A percentile compares a stretch with the other conserved stretches of the same genome.
These are phyloP conservation scores for Melanchra persicariae DNA, from an alignment of 2,888 invertebrate species.

Conservation along the genomic window DNA sequence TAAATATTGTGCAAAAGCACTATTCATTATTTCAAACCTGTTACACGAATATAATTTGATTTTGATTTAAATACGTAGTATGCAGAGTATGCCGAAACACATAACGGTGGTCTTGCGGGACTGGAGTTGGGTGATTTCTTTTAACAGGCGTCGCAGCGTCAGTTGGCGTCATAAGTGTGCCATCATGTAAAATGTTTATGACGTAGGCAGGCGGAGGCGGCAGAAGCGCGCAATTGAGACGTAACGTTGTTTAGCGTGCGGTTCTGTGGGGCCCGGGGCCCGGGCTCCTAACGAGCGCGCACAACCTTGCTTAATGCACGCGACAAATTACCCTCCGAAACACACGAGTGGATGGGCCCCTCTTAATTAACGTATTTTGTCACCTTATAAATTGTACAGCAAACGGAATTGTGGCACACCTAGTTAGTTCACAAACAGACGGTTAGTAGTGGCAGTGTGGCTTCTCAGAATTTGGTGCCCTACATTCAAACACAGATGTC, in stretches of 20 bases:
- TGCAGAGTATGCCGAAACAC: conserved; percentile 11
- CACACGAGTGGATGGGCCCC: conserved; percentile 61
- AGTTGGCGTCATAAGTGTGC: conserved; percentile 70
- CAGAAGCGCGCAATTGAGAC: conserved; percentile 72
- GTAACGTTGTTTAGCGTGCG: conserved; percentile 73
- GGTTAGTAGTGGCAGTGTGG: conserved; percentile 18
- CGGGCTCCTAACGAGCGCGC: conserved; percentile 70
- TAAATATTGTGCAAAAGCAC: neutral
- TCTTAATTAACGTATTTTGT: conserved; percentile 71
- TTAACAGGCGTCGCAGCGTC: conserved; percentile 60
- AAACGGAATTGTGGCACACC: conserved; percentile 44
- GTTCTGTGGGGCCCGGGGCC: conserved; percentile 64
- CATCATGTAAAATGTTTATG: conserved; percentile 75
- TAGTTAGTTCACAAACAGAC: conserved; percentile 45
- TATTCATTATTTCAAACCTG: neutral
- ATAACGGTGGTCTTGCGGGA: conserved; percentile 18
- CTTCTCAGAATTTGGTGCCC: conserved; percentile 35
- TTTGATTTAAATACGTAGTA: conserved; percentile 28
- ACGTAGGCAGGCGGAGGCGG: conserved; percentile 63
- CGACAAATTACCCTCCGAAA: conserved; percentile 71
- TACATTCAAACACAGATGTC: conserved; percentile 29
- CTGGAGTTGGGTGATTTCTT: conserved; percentile 45
- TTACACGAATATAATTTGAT: conserved; percentile 7
- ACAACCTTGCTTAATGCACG: conserved; percentile 73
- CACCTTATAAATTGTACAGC: conserved; percentile 65